These are phyloP conservation scores for Zaprionus ghesquierei DNA, from an alignment of 1,140 invertebrate species.

Conservation along the genomic window DNA sequence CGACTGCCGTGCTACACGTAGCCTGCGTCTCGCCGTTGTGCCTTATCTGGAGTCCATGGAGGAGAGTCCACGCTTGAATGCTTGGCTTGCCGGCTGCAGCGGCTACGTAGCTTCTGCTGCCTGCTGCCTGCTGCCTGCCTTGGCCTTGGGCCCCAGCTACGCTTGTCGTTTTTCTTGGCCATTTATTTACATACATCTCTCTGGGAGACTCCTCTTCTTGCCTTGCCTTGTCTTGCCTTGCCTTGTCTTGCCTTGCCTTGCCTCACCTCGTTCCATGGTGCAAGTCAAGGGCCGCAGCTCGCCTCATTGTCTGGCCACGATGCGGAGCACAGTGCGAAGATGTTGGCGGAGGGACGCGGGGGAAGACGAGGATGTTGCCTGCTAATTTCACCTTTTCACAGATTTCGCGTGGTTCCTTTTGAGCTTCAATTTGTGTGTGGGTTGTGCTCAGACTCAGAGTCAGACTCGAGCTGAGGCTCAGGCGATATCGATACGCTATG, in stretches of 20 bases:
- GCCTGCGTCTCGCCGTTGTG: not conserved
- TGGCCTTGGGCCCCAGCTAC: slow-evolving; percentile 63
- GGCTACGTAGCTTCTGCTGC: slow-evolving; percentile 13
- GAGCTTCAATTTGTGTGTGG: slow-evolving; percentile 55
- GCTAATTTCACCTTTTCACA: slow-evolving; percentile 78
- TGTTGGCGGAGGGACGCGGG: not conserved
- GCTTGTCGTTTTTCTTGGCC: slow-evolving; percentile 57
- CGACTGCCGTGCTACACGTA: slow-evolving; percentile 72
- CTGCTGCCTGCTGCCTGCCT: slow-evolving; percentile 40
- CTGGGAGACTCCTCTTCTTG: slow-evolving; percentile 16
- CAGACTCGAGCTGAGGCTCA: not conserved
- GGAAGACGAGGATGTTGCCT: slow-evolving; percentile 39
- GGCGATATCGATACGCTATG: slow-evolving; percentile 9
- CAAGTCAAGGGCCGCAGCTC: slow-evolving; percentile 71
- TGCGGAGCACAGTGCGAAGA: slow-evolving; percentile 12
- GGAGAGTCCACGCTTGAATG: slow-evolving; percentile 23
- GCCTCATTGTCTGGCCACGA: slow-evolving; percentile 74
- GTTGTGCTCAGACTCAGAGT: slow-evolving; percentile 37
- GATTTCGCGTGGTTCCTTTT: slow-evolving; percentile 43
- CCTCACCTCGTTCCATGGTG: not conserved
- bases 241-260: not conserved
- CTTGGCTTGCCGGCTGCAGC: not conserved
- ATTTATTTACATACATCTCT: slow-evolving; percentile 75
- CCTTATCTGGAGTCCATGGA: slow-evolving; percentile 8
- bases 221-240: not conserved